phyloP scores from a whole-genome alignment of 2,888 invertebrate genomes.

The Ommatoiulus sabulosus region DNA sequence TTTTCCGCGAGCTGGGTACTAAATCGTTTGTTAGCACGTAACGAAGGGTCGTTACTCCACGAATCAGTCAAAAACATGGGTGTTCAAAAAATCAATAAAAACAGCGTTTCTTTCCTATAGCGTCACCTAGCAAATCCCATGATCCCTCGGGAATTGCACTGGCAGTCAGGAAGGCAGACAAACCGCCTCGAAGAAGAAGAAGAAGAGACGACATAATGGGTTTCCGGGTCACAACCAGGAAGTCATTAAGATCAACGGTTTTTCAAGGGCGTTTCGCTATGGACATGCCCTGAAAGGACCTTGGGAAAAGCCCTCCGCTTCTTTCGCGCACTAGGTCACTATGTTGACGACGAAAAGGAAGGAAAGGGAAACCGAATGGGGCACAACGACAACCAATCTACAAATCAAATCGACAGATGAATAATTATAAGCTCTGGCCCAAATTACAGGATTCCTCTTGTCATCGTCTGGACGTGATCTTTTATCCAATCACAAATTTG shows the following conservation, averaged over 20 bases:
- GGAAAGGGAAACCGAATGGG: not conserved
- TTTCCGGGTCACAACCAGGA: constrained; percentile 34
- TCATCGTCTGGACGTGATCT: too few species aligned
- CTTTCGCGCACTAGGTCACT: not conserved
- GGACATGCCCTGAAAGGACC: constrained; percentile 28
- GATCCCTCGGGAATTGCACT: constrained; percentile 1
- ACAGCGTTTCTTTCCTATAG: constrained; percentile 9
- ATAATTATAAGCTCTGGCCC: too few species aligned
- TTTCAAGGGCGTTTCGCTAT: constrained; percentile 20
- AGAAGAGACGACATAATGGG: constrained; percentile 22
- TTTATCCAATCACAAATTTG: too few species aligned
- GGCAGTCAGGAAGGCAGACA: not conserved
- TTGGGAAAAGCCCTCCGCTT: constrained; percentile 24
- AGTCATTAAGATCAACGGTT: constrained; percentile 13
- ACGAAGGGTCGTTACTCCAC: constrained; percentile 28
- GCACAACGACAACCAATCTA: too few species aligned
- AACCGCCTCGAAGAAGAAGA: not conserved
- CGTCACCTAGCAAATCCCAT: constrained; percentile 25
- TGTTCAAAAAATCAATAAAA: constrained; percentile 20
- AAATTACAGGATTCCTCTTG: too few species aligned
- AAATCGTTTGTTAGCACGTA: constrained; percentile 20
- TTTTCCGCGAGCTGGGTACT: not conserved
- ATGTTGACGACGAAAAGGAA: not conserved
- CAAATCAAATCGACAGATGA: too few species aligned
- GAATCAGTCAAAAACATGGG: constrained; percentile 27